A percentile compares a stretch with the other conserved stretches of the same genome.
Evolutionary conservation across 37 sponge, comb jelly and placozoan species (phyloP).

Genomic region (Cliona cf. orientalis): DNA sequence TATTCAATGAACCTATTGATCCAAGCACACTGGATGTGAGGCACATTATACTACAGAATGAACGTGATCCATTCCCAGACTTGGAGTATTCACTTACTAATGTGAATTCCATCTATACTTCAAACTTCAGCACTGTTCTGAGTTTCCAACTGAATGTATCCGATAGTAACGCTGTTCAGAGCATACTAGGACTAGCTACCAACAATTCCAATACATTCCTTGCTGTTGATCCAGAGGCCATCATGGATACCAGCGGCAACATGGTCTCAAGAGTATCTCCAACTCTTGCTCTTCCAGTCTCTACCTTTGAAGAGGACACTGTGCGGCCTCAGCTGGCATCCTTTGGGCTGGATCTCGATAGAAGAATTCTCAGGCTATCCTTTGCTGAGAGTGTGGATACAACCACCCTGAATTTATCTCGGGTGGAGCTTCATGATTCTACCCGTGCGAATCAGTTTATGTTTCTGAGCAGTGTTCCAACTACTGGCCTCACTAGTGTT

Average conservation of each 20-base stretch:
- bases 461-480: slow-evolving; percentile 34
- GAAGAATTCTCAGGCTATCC: slow-evolving; percentile 47
- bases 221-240: slow-evolving; percentile 79
- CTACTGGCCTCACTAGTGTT: slow-evolving; percentile 26
- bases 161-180: slow-evolving; percentile 68
- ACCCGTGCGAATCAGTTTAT: slow-evolving; percentile 4
- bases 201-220: slow-evolving; percentile 68
- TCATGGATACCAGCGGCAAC: slow-evolving; percentile 85
- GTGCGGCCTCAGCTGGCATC: slow-evolving; percentile 53
- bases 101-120: slow-evolving; percentile 18
- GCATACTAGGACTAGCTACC: slow-evolving; percentile 54
- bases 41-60: slow-evolving; percentile 72
- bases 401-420: slow-evolving; percentile 66
- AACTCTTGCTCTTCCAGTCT: slow-evolving; percentile 56
- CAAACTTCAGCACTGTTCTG: slow-evolving; percentile 61
- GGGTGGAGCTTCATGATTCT: slow-evolving; percentile 38
- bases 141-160: slow-evolving; percentile 40
- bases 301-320: slow-evolving; percentile 53
- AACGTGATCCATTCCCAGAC: slow-evolving; percentile 65
- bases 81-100: slow-evolving; percentile 37
- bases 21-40: slow-evolving; percentile 65
- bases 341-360: slow-evolving; percentile 74
- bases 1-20: slow-evolving; percentile 85
- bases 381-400: slow-evolving; percentile 81
- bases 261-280: slow-evolving; percentile 77